Evolutionary conservation across 2,113 vertebrate species (phyloP).

Genomic region (Sporophila hypoxantha): DNA sequence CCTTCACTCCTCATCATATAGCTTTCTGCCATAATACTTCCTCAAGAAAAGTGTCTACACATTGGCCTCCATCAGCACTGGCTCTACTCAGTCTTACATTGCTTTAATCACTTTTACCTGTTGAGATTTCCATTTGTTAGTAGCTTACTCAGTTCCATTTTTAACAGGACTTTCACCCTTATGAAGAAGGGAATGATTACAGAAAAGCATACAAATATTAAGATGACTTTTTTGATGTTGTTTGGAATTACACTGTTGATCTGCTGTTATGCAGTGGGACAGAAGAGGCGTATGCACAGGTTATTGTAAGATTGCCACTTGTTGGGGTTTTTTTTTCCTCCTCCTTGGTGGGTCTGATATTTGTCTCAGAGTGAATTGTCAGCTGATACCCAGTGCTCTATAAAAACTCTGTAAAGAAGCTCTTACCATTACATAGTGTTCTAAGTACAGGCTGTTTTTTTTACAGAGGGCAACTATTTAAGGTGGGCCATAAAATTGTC

Average conservation of each 20-base stretch:
- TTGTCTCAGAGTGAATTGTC: background rate
- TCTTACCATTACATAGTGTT: background rate
- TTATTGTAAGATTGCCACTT: background rate
- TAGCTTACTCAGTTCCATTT: background rate
- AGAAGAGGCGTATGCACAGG: background rate
- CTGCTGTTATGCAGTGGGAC: background rate
- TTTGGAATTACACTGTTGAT: background rate
- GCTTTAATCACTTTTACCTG: background rate
- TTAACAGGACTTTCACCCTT: background rate
- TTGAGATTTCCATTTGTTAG: background rate
- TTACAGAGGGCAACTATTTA: background rate
- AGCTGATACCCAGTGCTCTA: background rate
- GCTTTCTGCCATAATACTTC: background rate
- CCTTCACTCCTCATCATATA: background rate
- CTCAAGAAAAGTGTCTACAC: background rate
- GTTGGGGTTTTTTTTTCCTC: no score
- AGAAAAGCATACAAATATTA: background rate
- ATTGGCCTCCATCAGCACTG: background rate
- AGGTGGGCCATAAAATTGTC: background rate
- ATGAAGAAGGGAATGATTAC: background rate
- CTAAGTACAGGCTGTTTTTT: background rate
- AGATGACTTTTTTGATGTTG: background rate
- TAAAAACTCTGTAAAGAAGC: background rate
- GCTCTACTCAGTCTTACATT: background rate
- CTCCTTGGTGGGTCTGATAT: background rate